phyloP scores from a whole-genome alignment of 1,140 invertebrate genomes.

The Lutraria rhynchaena region DNA sequence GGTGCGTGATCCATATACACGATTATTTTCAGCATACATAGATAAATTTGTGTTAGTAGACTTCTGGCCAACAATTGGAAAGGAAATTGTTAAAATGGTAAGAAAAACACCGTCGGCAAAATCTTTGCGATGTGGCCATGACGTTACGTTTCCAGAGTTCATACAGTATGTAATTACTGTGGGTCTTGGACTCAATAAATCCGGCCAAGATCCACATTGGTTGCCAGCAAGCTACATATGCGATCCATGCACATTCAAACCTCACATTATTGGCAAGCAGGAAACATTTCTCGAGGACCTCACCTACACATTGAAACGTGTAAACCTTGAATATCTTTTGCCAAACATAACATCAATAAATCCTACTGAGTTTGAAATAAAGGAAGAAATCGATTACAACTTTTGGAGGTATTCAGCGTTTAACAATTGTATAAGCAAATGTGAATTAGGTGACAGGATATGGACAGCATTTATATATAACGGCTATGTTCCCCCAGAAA shows the following conservation, averaged over 20 bases:
- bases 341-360: constrained; percentile 4
- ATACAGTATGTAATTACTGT: constrained; percentile 51
- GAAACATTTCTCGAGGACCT: constrained; percentile 63
- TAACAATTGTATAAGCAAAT: constrained; percentile 49
- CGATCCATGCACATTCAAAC: constrained; percentile 61
- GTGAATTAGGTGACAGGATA: constrained; percentile 48
- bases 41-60: constrained; percentile 65
- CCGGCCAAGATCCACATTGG: constrained; percentile 67
- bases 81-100: constrained; percentile 40
- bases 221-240: constrained; percentile 58
- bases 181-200: background rate
- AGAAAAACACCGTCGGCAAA: constrained; percentile 10
- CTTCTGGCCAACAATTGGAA: constrained; percentile 60
- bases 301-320: constrained; percentile 26
- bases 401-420: constrained; percentile 34
- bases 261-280: constrained; percentile 64
- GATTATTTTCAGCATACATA: constrained; percentile 65
- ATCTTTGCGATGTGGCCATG: constrained; percentile 47
- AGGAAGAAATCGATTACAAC: constrained; percentile 62
- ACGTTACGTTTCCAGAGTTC: constrained; percentile 65
- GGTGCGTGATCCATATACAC: constrained; percentile 61
- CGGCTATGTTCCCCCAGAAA: constrained; percentile 58
- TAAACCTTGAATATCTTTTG: constrained; percentile 46
- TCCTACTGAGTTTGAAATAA: constrained; percentile 54
- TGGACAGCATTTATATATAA: constrained; percentile 64